phyloP scores from a whole-genome alignment of 2,797 vertebrate genomes.

The Phalanger gymnotis region DNA sequence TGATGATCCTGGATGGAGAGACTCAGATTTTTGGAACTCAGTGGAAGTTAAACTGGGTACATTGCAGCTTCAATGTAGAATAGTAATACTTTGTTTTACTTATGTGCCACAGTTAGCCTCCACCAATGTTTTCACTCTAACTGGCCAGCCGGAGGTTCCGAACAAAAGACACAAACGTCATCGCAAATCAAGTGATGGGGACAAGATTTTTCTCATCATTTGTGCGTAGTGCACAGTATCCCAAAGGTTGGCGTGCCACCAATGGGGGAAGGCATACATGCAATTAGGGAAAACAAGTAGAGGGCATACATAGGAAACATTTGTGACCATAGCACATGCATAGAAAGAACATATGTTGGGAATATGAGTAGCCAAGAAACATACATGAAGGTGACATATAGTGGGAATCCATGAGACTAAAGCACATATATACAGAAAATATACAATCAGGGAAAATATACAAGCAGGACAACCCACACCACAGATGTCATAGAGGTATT shows the following conservation, averaged over 20 bases:
- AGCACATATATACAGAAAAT: background rate
- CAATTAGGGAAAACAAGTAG: background rate
- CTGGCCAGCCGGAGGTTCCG: background rate
- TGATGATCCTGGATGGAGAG: background rate
- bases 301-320: background rate
- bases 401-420: background rate
- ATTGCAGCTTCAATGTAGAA: background rate
- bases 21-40: background rate
- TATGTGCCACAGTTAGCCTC: background rate
- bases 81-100: background rate
- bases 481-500: background rate
- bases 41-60: background rate
- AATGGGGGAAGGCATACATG: background rate
- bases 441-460: background rate
- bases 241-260: background rate
- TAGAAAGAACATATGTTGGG: background rate
- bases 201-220: background rate
- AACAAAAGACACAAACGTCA: background rate
- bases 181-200: background rate
- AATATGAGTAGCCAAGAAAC: background rate
- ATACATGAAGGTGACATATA: background rate
- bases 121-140: background rate
- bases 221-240: background rate
- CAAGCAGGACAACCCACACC: background rate
- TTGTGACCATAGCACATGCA: background rate